Base-by-base conservation (phyloP, 2,797 vertebrate genomes). In the Parauchenoglanis ngamensis region DNA sequence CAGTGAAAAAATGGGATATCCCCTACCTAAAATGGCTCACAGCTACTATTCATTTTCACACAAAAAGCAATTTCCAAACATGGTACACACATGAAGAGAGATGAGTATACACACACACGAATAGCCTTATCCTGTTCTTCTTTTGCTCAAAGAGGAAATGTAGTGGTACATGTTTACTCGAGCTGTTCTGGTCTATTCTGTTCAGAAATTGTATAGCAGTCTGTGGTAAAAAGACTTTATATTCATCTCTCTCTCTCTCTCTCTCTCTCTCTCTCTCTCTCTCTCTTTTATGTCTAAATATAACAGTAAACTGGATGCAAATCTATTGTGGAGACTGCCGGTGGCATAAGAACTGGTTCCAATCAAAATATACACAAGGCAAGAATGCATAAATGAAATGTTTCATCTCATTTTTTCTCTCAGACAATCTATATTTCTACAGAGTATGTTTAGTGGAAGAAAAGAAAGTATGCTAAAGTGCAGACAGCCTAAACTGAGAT, bases 131-230 rank as follows among this genome's bases (percentile, higher is more conserved):
- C 19, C 67, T 86, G 49, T 88, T 68, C 76, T 86, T 63, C 59
- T 87, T 89, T 70, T 90, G 88, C 88, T 85, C 85, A 83, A 85
- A 84, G 87, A 77, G 75, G 83, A 82, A 87, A 81, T 86, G 81
- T 86, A 89, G 85, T 31, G 52, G 44, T 78, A 86, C 59, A 78
- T 81, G 78, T 86, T 89, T 77, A 85, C 70, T 84, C 46, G 73
- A 85, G 86, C 87, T 85, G 65, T 86, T 65, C 72, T 72, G 63
- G 52, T 70, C 35, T 86, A 65, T 84, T 88, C 59, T 83, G 81
- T 84, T 86, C 81, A 52, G 21, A 65, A 61, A 81, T 63, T 65
- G 84, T 85, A 79, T 85, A 75, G 87, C 61, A 89, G 77, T 67
- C 77, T 88, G 85, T 82, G 78, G 63, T 86, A 81, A 68, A 86